These are phyloP conservation scores for Stictonetta naevosa DNA, from an alignment of 2,113 vertebrate species.

Conservation along the genomic window DNA sequence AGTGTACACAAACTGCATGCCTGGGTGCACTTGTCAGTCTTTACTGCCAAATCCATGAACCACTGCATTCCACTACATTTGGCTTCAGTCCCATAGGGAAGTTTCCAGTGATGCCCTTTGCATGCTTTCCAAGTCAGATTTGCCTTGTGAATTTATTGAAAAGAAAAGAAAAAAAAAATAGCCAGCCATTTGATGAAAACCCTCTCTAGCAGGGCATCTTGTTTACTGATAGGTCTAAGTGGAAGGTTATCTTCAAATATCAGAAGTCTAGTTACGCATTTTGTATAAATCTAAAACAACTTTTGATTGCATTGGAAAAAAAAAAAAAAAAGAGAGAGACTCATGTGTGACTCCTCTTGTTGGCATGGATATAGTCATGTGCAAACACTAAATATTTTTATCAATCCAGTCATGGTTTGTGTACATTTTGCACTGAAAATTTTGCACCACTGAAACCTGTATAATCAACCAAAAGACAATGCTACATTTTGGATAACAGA, in stretches of 20 bases:
- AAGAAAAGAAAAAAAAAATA: not conserved
- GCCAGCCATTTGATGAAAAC: not conserved
- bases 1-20: not conserved
- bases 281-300: not conserved
- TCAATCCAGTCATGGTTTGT: not conserved
- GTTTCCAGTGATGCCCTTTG: slow-evolving; percentile 6
- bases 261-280: not conserved
- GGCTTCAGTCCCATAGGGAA: not conserved
- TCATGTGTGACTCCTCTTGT: not conserved
- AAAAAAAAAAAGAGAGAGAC: not conserved
- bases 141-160: not conserved
- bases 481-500: not conserved
- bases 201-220: not conserved
- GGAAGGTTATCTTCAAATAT: not conserved
- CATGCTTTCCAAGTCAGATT: not conserved
- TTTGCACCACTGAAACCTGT: not conserved
- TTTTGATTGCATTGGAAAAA: too few relatives aligned
- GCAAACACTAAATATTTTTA: not conserved
- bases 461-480: not conserved
- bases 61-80: not conserved
- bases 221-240: not conserved
- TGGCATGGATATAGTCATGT: not conserved
- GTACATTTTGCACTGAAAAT: not conserved
- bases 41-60: slow-evolving; percentile 5
- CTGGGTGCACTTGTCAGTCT: not conserved